Percentiles rank a stretch among this genome's conserved stretches.
These are phyloP conservation scores for Danio jaintianensis DNA, from an alignment of 2,797 vertebrate genomes.

Conservation along the genomic window DNA sequence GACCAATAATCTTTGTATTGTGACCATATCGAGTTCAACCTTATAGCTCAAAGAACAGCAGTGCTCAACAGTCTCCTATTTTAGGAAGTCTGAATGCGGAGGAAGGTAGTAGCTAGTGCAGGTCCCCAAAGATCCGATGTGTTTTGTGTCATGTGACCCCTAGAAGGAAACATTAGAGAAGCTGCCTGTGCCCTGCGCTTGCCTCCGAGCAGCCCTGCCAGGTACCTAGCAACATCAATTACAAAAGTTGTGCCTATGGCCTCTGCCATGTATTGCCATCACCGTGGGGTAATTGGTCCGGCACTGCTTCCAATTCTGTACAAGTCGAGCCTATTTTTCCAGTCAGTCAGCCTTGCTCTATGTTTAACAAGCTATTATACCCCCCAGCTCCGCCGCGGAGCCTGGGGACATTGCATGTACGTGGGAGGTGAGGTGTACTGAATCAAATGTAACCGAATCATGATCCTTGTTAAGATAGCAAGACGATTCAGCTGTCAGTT, in stretches of 20 bases:
- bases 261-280: constrained; percentile 74
- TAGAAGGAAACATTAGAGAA: constrained; percentile 75
- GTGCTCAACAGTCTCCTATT: not conserved
- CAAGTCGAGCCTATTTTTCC: constrained; percentile 74
- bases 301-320: constrained; percentile 75
- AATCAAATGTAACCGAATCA: constrained; percentile 21
- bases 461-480: constrained; percentile 54
- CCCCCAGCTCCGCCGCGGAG: constrained; percentile 64
- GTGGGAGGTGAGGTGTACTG: constrained; percentile 32
- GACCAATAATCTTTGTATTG: too few species aligned
- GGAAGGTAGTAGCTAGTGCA: constrained; percentile 36
- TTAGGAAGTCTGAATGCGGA: not conserved
- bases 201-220: constrained; percentile 72
- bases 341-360: constrained; percentile 68
- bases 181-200: constrained; percentile 73
- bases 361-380: constrained; percentile 76
- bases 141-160: constrained; percentile 68
- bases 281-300: constrained; percentile 78
- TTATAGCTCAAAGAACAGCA: constrained; percentile 18
- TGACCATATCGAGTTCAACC: not conserved
- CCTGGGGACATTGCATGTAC: constrained; percentile 63
- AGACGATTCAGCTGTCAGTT: constrained; percentile 29
- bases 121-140: constrained; percentile 68
- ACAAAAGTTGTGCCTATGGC: constrained; percentile 70
- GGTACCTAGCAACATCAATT: constrained; percentile 78